phyloP scores from a whole-genome alignment of 2,888 invertebrate genomes.

The Parapristionchus giblindavisi region DNA sequence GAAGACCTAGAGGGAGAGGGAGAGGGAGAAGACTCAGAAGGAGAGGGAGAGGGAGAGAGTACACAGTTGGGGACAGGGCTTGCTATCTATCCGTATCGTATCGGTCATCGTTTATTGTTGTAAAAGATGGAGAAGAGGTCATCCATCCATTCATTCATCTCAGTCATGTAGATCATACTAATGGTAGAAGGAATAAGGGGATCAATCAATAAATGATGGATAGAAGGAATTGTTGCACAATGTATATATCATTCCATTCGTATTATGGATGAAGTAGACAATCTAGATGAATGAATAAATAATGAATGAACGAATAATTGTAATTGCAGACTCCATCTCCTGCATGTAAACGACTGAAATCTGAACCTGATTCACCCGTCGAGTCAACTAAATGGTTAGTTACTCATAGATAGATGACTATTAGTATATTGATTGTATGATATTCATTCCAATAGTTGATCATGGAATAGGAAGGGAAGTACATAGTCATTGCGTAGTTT shows the following conservation, averaged over 20 bases:
- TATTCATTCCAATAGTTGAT: background rate
- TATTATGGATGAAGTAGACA: too few relatives aligned
- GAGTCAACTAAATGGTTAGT: constrained; percentile 59
- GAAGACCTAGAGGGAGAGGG: background rate
- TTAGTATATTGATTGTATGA: background rate
- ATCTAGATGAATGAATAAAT: background rate
- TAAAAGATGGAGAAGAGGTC: too few relatives aligned
- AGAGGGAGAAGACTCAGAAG: background rate
- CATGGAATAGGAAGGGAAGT: constrained; percentile 25
- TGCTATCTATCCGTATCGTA: too few relatives aligned
- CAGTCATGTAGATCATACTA: too few relatives aligned
- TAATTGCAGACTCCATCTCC: constrained; percentile 44
- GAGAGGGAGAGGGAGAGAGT: constrained; percentile 14
- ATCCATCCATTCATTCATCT: too few relatives aligned
- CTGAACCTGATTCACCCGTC: constrained; percentile 64
- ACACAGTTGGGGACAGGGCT: constrained; percentile 27
- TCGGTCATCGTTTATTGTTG: too few relatives aligned
- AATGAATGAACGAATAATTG: background rate
- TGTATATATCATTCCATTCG: too few relatives aligned
- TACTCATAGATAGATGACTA: background rate
- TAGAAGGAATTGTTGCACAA: too few relatives aligned
- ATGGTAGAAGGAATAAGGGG: too few relatives aligned
- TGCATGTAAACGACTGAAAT: constrained; percentile 61
- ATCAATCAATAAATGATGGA: too few relatives aligned
- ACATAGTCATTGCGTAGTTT: background rate